Evolutionary conservation across 1,140 invertebrate species (phyloP).

Genomic region (Pristionchus pacificus): DNA sequence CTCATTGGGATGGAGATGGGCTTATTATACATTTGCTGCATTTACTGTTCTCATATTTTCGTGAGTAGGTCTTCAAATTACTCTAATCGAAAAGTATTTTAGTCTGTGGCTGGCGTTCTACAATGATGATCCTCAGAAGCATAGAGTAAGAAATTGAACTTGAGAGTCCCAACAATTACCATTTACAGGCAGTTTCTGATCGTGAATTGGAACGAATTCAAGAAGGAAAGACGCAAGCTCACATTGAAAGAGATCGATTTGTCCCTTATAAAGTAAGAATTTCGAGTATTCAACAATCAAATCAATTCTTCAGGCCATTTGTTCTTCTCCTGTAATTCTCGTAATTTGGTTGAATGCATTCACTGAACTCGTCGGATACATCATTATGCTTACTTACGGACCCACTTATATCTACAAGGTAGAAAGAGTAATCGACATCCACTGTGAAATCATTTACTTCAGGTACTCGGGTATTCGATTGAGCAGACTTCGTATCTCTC

Average conservation of each 20-base stretch:
- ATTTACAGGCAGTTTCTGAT: slow-evolving; percentile 5
- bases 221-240: slow-evolving; percentile 28
- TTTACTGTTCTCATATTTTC: not conserved
- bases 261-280: slow-evolving; percentile 26
- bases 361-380: not conserved
- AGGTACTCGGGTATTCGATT: not conserved
- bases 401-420: not conserved
- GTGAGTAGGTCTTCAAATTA: too few species aligned
- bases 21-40: not conserved
- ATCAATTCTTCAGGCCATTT: too few species aligned
- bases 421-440: not conserved
- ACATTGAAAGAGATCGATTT: slow-evolving; percentile 31
- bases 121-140: slow-evolving; percentile 25
- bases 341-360: not conserved
- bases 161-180: not conserved
- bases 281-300: too few species aligned
- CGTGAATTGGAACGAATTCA: slow-evolving; percentile 24
- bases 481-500: not conserved
- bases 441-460: not conserved
- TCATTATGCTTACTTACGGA: not conserved
- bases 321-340: too few species aligned
- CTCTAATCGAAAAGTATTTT: too few species aligned
- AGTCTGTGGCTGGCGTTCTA: slow-evolving; percentile 18
- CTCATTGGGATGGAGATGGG: not conserved
- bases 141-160: not conserved